These are phyloP conservation scores for Pelvicachromis taeniatus DNA, from an alignment of 2,113 vertebrate species.

Conservation along the genomic window DNA sequence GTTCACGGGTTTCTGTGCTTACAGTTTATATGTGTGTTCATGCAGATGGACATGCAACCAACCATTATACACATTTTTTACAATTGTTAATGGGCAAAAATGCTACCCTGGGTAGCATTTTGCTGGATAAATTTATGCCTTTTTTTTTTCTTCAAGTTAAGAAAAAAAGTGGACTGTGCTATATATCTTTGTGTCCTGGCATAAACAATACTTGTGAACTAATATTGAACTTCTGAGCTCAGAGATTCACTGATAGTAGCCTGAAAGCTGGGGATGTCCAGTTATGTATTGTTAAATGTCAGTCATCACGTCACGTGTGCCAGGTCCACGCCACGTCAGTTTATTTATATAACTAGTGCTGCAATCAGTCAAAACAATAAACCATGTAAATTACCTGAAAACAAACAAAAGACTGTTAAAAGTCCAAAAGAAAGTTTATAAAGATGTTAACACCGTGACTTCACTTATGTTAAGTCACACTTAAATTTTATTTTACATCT, in stretches of 20 bases:
- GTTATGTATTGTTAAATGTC: background rate
- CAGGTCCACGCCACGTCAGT: background rate
- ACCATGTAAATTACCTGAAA: background rate
- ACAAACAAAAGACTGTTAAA: background rate
- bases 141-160: background rate
- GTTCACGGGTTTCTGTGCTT: background rate
- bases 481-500: background rate
- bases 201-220: background rate
- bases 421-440: background rate
- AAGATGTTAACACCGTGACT: background rate
- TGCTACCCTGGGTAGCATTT: background rate
- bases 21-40: background rate
- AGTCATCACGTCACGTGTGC: too few species aligned
- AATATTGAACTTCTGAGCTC: background rate
- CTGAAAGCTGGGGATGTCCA: background rate
- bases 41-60: background rate
- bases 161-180: background rate
- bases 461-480: background rate
- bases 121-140: background rate
- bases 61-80: background rate
- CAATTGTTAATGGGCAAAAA: background rate
- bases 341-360: background rate
- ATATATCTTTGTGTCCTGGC: background rate
- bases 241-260: background rate
- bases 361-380: background rate